Evolutionary conservation across 2,888 invertebrate species (phyloP).

Genomic region (Stenurella melanura): DNA sequence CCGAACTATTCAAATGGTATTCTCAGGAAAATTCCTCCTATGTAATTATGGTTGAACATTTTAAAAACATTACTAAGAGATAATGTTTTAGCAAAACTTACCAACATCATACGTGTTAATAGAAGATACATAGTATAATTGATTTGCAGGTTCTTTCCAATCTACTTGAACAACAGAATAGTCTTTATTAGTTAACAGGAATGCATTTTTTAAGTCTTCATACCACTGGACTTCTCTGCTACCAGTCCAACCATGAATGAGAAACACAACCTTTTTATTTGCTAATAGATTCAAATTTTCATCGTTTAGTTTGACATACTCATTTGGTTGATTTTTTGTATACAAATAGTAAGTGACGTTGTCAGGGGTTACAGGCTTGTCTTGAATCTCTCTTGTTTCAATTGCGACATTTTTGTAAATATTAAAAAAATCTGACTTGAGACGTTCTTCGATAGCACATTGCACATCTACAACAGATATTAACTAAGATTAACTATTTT

Average conservation of each 20-base stretch:
- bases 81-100: conserved; percentile 49
- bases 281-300: conserved; percentile 53
- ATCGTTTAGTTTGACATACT: conserved; percentile 54
- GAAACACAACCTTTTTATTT: conserved; percentile 57
- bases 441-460: conserved; percentile 44
- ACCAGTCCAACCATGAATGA: conserved; percentile 64
- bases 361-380: conserved; percentile 58
- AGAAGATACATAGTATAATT: conserved; percentile 61
- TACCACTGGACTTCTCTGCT: conserved; percentile 59
- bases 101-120: conserved; percentile 64
- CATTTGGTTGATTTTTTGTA: conserved; percentile 54
- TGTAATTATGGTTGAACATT: too few relatives aligned
- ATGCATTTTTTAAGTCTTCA: conserved; percentile 62
- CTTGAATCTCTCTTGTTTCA: conserved; percentile 55
- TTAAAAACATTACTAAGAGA: too few relatives aligned
- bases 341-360: conserved; percentile 60
- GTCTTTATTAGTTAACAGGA: conserved; percentile 55
- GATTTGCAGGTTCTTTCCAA: conserved; percentile 62
- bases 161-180: conserved; percentile 63
- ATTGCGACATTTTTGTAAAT: conserved; percentile 62
- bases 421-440: conserved; percentile 61
- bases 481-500: neutral
- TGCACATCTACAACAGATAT: conserved; percentile 40
- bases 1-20: too few relatives aligned
- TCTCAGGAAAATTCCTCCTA: too few relatives aligned